Evolutionary conservation across 1,140 invertebrate genomes (phyloP).

Genomic region (Luehdorfia chinensis): DNA sequence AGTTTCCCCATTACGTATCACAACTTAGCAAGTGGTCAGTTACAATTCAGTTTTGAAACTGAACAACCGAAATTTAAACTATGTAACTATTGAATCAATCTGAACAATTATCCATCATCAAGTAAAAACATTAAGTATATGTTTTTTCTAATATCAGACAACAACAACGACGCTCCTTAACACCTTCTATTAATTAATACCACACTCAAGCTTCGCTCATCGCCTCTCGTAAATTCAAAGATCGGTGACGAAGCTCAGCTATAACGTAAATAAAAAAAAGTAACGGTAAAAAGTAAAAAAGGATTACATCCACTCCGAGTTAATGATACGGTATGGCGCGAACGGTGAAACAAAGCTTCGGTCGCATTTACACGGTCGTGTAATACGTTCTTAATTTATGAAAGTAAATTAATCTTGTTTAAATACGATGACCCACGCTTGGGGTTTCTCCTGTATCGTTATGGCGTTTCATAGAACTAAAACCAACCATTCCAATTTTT

Average conservation of each 20-base stretch:
- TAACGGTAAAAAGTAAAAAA: constrained; percentile 72
- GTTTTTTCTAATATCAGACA: background rate
- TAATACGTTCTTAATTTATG: constrained; percentile 18
- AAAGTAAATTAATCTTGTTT: background rate
- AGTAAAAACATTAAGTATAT: no score
- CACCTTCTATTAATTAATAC: constrained; percentile 42
- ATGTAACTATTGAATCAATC: no score
- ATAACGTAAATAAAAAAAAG: constrained; percentile 61
- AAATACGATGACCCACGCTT: no score
- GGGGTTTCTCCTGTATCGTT: no score
- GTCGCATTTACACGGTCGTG: constrained; percentile 45
- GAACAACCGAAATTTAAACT: no score
- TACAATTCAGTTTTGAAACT: no score
- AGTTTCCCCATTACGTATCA: no score
- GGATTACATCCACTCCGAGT: constrained; percentile 68
- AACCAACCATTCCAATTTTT: no score
- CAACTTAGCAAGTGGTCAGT: no score
- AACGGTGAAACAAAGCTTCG: constrained; percentile 69
- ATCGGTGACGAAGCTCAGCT: constrained; percentile 55
- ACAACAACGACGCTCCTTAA: no score
- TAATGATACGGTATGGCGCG: constrained; percentile 74
- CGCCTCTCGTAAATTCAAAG: constrained; percentile 51
- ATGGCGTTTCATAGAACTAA: no score
- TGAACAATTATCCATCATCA: no score
- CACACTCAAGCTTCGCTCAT: constrained; percentile 28